Base-by-base conservation (phyloP, 2,888 invertebrate genomes). In the Brachylomia viminalis region DNA sequence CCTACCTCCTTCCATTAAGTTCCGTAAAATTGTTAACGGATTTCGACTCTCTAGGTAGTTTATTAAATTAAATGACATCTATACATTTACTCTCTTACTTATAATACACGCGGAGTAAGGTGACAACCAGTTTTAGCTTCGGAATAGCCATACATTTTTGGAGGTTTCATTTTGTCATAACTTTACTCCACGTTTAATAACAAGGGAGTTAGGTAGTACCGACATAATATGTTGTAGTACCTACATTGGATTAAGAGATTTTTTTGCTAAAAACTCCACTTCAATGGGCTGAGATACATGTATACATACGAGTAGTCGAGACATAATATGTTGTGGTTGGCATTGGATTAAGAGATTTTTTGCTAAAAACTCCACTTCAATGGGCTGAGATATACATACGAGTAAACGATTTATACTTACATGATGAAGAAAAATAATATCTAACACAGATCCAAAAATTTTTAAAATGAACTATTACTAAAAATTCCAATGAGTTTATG, bases 21-120 rank as follows among this genome's bases (percentile, higher is more conserved):
- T 72, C 13, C 17, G 30, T 70, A 61, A 74, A 65, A 67, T 75
- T 75, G 66, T 64, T 67, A 59, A 11, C 30, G 61, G 38, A 71
- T 68, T 75, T 66, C 13, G 33, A 42, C 1, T 61, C 6, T 30
- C 7, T 27, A 17, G 15, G 38, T 27, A 17, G 68, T 56, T 49
- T 58, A 38, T 56, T 54, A 27, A 68, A 49, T 52, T 69, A 45
- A n/a, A 47, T 67, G 54, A 33, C 6, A 1, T 66, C 17, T 23
- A 6, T 23, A 30, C 5, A 15, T 49, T 66, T 23, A 30, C 4
- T 8, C 20, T 8, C 20, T 15, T 30, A 65, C 7, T 47, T 47
- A 45, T 27, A 58, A 17, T 20, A 65, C 2, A 47, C 27, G 13
- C 13, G 13, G 13, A 47, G 13, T 20, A 27, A 13, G 13, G 3